phyloP scores from a whole-genome alignment of 2,888 invertebrate genomes.

The Abrostola triplasia region DNA sequence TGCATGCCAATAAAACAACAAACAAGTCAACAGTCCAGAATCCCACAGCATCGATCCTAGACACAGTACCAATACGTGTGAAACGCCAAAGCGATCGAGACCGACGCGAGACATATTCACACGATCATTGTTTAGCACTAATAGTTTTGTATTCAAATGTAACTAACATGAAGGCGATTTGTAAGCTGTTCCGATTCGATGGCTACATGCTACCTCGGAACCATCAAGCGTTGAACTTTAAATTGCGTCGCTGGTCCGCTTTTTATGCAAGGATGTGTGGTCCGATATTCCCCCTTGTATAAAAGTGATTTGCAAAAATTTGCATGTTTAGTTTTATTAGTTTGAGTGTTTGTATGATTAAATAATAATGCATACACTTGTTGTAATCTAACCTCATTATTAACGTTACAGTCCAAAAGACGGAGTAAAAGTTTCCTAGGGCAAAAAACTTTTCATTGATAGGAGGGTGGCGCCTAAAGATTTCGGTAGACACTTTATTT shows the following conservation, averaged over 20 bases:
- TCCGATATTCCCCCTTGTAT: slow-evolving; percentile 19
- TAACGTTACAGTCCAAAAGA: no score
- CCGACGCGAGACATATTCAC: slow-evolving; percentile 39
- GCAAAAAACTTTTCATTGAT: no score
- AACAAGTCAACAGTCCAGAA: neutral
- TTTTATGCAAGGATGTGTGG: slow-evolving; percentile 46
- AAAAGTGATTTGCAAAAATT: neutral
- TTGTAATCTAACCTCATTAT: no score
- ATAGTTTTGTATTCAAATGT: slow-evolving; percentile 32
- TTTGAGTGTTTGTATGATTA: no score
- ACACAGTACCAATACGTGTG: slow-evolving; percentile 12
- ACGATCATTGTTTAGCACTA: slow-evolving; percentile 38
- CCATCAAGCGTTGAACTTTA: slow-evolving; percentile 17
- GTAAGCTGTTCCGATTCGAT: slow-evolving; percentile 25
- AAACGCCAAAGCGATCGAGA: slow-evolving; percentile 37
- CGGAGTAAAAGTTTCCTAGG: no score
- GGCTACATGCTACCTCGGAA: slow-evolving; percentile 22
- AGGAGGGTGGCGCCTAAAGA: no score
- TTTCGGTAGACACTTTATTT: no score
- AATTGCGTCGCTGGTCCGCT: slow-evolving; percentile 17
- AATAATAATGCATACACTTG: no score
- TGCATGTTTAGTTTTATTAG: no score
- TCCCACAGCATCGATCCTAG: slow-evolving; percentile 14
- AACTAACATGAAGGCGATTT: slow-evolving; percentile 7
- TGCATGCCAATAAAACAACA: neutral